These are phyloP conservation scores for Galerucella calmariensis DNA, from an alignment of 2,888 invertebrate species.

Conservation along the genomic window DNA sequence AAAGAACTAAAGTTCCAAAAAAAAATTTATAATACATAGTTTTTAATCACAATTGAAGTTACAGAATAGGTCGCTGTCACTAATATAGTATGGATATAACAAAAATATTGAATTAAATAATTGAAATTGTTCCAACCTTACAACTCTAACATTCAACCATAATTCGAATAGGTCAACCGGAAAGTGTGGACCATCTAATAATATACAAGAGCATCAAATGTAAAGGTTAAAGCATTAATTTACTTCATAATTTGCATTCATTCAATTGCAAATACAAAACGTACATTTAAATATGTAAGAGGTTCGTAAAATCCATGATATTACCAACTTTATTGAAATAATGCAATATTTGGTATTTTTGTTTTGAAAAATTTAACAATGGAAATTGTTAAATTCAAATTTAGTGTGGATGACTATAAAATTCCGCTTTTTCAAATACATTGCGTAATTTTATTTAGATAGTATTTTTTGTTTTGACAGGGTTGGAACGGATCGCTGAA, in stretches of 20 bases:
- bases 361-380: not conserved
- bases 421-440: no score
- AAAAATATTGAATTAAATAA: not conserved
- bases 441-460: not conserved
- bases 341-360: not conserved
- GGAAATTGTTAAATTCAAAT: not conserved
- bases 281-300: not conserved
- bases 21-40: no score
- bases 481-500: slow-evolving; percentile 96
- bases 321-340: not conserved
- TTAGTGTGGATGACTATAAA: not conserved
- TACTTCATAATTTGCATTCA: slow-evolving; percentile 9
- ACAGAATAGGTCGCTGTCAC: no score
- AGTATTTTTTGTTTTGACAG: slow-evolving; percentile 65
- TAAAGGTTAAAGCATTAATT: slow-evolving; percentile 10
- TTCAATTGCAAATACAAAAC: not conserved
- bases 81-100: not conserved
- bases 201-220: not conserved
- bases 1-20: no score
- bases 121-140: not conserved
- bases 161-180: slow-evolving; percentile 13
- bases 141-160: not conserved
- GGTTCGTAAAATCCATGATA: not conserved
- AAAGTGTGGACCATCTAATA: not conserved
- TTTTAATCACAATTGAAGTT: no score